Base-by-base conservation (phyloP, 2,888 invertebrate genomes). In the Bombylius discolor region DNA sequence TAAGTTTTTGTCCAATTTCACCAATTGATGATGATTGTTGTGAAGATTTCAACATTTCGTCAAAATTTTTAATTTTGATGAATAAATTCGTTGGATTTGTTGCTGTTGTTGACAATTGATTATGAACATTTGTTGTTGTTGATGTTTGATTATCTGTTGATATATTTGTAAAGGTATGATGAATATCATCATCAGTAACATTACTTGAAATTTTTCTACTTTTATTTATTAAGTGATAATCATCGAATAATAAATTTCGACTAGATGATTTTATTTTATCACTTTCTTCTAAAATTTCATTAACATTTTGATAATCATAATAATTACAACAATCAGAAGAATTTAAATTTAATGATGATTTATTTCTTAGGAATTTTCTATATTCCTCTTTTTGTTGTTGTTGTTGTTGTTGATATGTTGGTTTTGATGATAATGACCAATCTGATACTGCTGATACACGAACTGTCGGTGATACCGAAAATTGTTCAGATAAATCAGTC, bases 1-100 rank as follows among this genome's bases (percentile, higher is more conserved):
- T 23, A 23, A 23, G 23, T 23, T 23, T 23, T 23, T 23, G 23
- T 23, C 23, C 39, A 39, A 9, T 45, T 13, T 23, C 31, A 47
- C 32, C 11, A 47, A 31, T n/a, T 11, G 31, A 7, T 47, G 47
- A 47, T 32, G 45, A n/a, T 32, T n/a, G 4, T 31, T 31, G 48
- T 36, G 54, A 57, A 34, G 56, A 54, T 45, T 54, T 57, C 46
- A 57, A 52, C 57, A 57, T 57, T 57, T 57, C 57, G 54, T 54
- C 51, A 47, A 52, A 54, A 49, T 55, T 51, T 44, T 51, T 51
- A 47, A 47, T 51, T 44, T 51, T 51, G 46, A 47, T 55, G 47
- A 47, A 13, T 9, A 13, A 44, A 44, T 44, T 13, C 12, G 12
- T 44, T 44, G 44, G 5, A 13, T 44, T 44, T 13, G n/a, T 45